Base-by-base conservation (phyloP, 1,140 invertebrate genomes). In the Phymastichus coffea region DNA sequence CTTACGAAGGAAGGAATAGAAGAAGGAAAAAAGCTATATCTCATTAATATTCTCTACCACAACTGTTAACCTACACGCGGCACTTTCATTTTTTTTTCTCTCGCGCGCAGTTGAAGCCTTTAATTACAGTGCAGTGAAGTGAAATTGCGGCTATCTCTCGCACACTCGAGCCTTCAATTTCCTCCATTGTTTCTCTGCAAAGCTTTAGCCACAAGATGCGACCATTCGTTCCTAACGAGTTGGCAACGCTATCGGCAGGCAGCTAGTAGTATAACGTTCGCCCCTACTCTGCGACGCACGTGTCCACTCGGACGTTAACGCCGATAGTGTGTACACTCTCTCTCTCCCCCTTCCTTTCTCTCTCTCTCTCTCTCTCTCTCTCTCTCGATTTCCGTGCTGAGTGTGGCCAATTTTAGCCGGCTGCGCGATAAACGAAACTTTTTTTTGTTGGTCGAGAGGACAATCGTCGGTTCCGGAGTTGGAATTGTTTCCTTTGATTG, bases 241-340 rank as follows among this genome's bases (percentile, higher is more conserved):
- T 73, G 67, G 68, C 71, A 74, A 63, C 64, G 71, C 65, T 71
- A 75, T 73, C 72, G 66, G 67, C 66, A 37, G 12, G 52, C 49
- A 55, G 47, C 33, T 57, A 66, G 49, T n/a, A n/a, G n/a, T n/a
- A n/a, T n/a, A n/a, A n/a, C n/a, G 69, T 25, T 60, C 61, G 55
- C 64, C 59, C 67, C 59, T 26, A n/a, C n/a, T 62, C 55, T 57
- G 43, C 56, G 54, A 52, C n/a, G n/a, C n/a, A 35, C 57, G 70
- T 70, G 67, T 68, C 70, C 70, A 67, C 64, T 69, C 67, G 67
- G 65, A 72, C 71, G 72, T 75, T 73, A 75, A 74, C 69, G 65
- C 68, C 66, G 70, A 73, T 75, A 76, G 69, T 55, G 41, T 48
- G 44, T 62, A 56, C 43, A 47, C 22, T 22, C n/a, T n/a, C n/a